Evolutionary conservation across 2,797 vertebrate genomes (phyloP), one percentile per base, ranked within the genome.

Genomic region (Myotis pilosus): DNA sequence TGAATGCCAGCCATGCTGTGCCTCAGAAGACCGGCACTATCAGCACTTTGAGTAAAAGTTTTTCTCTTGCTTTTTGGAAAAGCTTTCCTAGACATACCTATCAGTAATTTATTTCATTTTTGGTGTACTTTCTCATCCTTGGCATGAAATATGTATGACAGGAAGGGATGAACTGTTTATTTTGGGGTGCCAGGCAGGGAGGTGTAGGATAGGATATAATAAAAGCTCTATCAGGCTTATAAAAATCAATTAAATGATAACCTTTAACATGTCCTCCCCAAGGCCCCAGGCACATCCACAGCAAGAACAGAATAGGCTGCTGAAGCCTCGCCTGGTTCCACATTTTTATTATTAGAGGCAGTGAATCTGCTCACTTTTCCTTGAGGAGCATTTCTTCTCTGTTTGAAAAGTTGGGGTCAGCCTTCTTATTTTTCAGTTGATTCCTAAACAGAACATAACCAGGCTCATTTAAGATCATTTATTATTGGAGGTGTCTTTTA

Each of bases 321-420:
- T 51, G 41, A 68, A 49, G 33, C 20, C 49, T 25, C 38, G 6
- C 33, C 13, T 86, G 11, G 7, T 41, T 83, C 33, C 36, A 53
- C 23, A n/a, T 23, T 41, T 83, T 28, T n/a, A 10, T 28, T 64
- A 20, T 49, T 74, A n/a, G 82, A 66, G 38, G 23, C 22, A 78
- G 13, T 68, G 38, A 47, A 57, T 25, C 36, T 66, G 38, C 28
- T 90, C 12, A 11, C 33, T 90, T 64, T 60, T 72, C 36, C 74
- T 62, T 76, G 36, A 82, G 66, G 23, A 86, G 25, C 41, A 51
- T 94, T 86, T 75, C 28, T 81, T 91, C 87, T 41, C n/a, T 94
- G 0, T 87, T 68, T 75, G 28, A 76, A 33, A 83, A 55, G 68
- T 62, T n/a, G 15, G 9, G 11, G 4, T 75, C 49, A 75, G 13